Base-by-base conservation (phyloP, 2,888 invertebrate genomes). In the Diadromus collaris region DNA sequence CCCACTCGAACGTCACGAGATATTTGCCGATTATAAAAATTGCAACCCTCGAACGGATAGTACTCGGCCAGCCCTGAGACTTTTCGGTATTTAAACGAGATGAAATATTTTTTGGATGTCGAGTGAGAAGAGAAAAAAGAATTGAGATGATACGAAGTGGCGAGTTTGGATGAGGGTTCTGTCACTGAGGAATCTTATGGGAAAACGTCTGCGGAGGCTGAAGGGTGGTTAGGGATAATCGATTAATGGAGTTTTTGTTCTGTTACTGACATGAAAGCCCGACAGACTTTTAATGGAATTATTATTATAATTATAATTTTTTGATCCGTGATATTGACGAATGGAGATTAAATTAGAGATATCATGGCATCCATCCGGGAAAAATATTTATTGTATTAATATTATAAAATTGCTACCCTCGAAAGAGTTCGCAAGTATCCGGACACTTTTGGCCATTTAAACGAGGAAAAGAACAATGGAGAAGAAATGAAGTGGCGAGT, bases 131-230 rank as follows among this genome's bases (percentile, higher is more conserved):
- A 56, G 77, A 78, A 76, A 80, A 79, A 46, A 70, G 78, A 72
- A n/a, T n/a, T n/a, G n/a, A 68, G 77, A 73, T 79, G 75, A 80
- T 79, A 79, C 54, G 67, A 68, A 58, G 38, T 16, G 44, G 74
- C 78, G 72, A 16, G 4, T 1, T 1, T 0, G 9, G 34, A 9
- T 34, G 34, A n/a, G n/a, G n/a, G n/a, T n/a, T n/a, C n/a, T n/a
- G n/a, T n/a, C n/a, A n/a, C n/a, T n/a, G n/a, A 10, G 38, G 16
- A 38, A 38, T 38, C 16, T 38, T 16, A 16, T 4, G 38, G 16
- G 16, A 10, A 4, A 32, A 5, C 4, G 5, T 38, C 16, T 16
- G 2, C 38, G 38, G 16, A 13, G 1, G 38, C 4, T 38, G n/a
- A n/a, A n/a, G n/a, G n/a, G n/a, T n/a, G n/a, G n/a, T n/a, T n/a